Base-by-base conservation (phyloP, 2,797 vertebrate species). In the Sphenopsis melanotis region DNA sequence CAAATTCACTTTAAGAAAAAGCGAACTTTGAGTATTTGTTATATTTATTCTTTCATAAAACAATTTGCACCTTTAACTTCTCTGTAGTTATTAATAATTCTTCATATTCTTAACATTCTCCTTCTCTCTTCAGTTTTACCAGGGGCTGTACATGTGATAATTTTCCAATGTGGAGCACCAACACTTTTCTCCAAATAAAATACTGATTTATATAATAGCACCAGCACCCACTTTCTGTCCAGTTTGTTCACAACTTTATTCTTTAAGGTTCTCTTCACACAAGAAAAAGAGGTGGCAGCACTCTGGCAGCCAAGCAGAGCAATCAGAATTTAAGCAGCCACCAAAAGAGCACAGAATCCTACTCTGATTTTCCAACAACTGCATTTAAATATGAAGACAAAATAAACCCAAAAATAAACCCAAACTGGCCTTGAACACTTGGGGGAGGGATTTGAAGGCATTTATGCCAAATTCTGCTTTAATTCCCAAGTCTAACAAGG, bases 61-160 rank as follows among this genome's bases (percentile, higher is more conserved):
- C 7, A 60, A 64, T 32, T 32, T 60, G 7, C 34, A 71, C 17
- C n/a, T 36, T 26, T 20, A 60, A n/a, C 9, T 53, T 70, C 42
- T 68, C 55, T 64, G 11, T 9, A 66, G 24, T 47, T 55, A 44
- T 0, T n/a, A 23, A 6, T 15, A 52, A 22, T 34, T 68, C 4
- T 7, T 59, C 26, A 20, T 21, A 52, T 19, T 60, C 34, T 36
- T 53, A 47, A 37, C 5, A 41, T 59, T 75, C 53, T 69, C 52
- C 60, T 56, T 47, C 32, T 69, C 61, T 52, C 57, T 74, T 41
- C 14, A 18, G 36, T 26, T 76, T 46, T 15, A 24, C 11, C n/a
- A 7, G 4, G 10, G 15, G 36, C 17, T 78, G 12, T 34, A 56
- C n/a, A 5, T 8, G 20, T 10, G 2, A 14, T 0, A 32, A 6